Base-by-base conservation (phyloP, 64 coral and sea anemone genomes). In the Trachythela sp. region DNA sequence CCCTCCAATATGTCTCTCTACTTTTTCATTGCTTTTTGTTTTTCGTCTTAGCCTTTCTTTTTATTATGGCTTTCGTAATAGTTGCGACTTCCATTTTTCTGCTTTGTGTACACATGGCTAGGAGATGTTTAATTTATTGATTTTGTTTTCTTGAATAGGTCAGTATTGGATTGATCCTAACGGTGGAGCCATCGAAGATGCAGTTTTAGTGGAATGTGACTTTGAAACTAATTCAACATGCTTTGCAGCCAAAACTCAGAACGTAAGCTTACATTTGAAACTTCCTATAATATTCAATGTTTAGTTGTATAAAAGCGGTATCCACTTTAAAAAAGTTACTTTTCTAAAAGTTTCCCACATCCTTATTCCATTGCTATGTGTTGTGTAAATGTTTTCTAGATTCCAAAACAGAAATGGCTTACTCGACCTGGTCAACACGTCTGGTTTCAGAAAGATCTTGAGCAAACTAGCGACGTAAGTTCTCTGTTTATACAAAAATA, bases 81-180 rank as follows among this genome's bases (percentile, higher is more conserved):
- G 59, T 68, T 22, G 15, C 18, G 30, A 31, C 3, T 6, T n/a
- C 30, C 20, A 6, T 5, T 68, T 68, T 68, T 68, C 5, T n/a
- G 59, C 18, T 22, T 31, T n/a, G 30, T 31, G 30, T 68, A 68
- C 59, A 22, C 20, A 10, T 14, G 37, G 75, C 20, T 30, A 80
- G 13, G 34, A 80, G 27, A 29, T 35, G 30, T 30, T 29, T 34
- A n/a, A 37, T 18, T 80, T 8, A 35, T 37, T 5, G 37, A 37
- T 15, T 11, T 80, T 29, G 33, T 11, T 36, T 38, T 39, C 20
- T 38, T 72, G 18, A 24, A 30, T 18, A 80, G 75, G 75, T 17
- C 37, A 80, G 13, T 80, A 80, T 30, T 80, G 75, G 75, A 37
- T 80, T 39, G 75, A 80, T 80, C 75, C 75, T 18, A 80, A 80